Conservation (phyloP, 2,113 vertebrate species). For the Melanotaenia duboulayi region DNA sequence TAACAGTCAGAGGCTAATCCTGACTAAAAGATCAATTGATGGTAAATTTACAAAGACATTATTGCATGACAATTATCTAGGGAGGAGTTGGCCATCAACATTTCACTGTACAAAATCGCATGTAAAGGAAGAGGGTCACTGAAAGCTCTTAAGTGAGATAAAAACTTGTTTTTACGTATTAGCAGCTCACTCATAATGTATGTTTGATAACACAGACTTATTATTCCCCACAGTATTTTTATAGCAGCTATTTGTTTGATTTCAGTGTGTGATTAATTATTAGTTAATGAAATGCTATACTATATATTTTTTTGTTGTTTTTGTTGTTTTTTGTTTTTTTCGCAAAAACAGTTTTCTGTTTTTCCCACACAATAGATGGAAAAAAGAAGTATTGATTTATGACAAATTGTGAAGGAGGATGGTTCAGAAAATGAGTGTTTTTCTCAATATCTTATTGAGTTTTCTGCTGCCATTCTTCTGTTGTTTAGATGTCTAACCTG, state of each 20-base stretch:
- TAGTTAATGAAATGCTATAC: not conserved
- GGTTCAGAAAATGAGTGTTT: not conserved
- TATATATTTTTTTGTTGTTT: too few relatives aligned
- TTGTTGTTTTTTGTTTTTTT: too few relatives aligned
- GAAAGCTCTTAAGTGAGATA: too few relatives aligned
- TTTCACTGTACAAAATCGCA: not conserved
- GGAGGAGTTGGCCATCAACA: not conserved
- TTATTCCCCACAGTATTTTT: too few relatives aligned
- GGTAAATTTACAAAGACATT: too few relatives aligned
- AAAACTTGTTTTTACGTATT: too few relatives aligned
- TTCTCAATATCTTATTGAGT: not conserved
- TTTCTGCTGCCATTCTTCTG: constrained; percentile 10
- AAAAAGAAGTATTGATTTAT: not conserved
- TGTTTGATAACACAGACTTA: too few relatives aligned
- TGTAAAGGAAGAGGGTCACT: too few relatives aligned
- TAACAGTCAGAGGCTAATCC: too few relatives aligned
- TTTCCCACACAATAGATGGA: not conserved
- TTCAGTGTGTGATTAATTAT: not conserved
- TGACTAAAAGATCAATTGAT: too few relatives aligned
- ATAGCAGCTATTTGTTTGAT: not conserved
- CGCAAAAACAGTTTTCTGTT: not conserved
- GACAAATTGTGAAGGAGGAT: constrained; percentile 16
- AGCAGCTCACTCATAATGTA: too few relatives aligned
- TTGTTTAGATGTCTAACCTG: not conserved
- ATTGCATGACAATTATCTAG: too few relatives aligned